Conservation (phyloP, 1,140 invertebrate species). For the Leptinotarsa undecemlineata region DNA sequence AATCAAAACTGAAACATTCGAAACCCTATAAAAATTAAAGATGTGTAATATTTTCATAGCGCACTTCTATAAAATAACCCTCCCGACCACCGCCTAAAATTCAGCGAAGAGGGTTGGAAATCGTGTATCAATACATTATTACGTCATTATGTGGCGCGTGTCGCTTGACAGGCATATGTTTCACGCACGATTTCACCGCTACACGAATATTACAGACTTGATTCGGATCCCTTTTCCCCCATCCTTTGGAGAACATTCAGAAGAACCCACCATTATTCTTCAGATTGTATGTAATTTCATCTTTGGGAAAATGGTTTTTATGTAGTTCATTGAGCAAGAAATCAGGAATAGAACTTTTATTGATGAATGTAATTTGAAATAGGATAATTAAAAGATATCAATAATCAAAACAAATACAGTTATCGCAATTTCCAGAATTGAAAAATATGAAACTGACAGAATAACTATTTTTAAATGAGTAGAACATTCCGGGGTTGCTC, state of each 20-base stretch:
- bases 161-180: conserved; percentile 52
- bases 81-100: neutral
- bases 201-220: conserved; percentile 20
- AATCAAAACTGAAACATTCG: too few relatives aligned
- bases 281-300: conserved; percentile 14
- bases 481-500: too few relatives aligned
- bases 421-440: too few relatives aligned
- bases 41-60: neutral
- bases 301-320: neutral
- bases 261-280: conserved; percentile 12
- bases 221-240: conserved; percentile 16
- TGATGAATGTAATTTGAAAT: too few relatives aligned
- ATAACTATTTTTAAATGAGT: too few relatives aligned
- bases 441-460: too few relatives aligned
- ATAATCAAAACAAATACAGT: too few relatives aligned
- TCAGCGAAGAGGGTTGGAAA: conserved; percentile 27
- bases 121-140: conserved; percentile 53
- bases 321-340: too few relatives aligned
- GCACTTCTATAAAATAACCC: conserved; percentile 5
- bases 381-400: too few relatives aligned
- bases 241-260: neutral
- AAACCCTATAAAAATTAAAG: too few relatives aligned
- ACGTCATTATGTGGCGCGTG: conserved; percentile 53
- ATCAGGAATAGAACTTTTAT: too few relatives aligned
- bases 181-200: conserved; percentile 50